Evolutionary conservation across 1,140 invertebrate genomes (phyloP), one percentile per base, ranked within the genome.

Genomic region (Medauroidea extradentata): DNA sequence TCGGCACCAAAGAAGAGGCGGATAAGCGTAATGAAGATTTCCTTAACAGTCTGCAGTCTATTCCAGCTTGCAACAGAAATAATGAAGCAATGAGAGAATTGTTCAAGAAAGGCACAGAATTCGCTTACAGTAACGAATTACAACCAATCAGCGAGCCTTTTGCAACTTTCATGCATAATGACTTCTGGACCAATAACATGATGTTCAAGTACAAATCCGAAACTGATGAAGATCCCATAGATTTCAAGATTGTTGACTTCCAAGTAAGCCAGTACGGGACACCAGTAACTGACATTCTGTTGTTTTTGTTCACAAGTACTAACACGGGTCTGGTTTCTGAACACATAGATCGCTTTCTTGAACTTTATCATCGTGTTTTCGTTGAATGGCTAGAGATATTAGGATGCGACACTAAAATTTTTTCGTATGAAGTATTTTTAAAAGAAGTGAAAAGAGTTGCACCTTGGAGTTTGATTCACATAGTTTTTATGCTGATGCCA

Each of bases 231-330:
- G 23, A 1, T 9, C 57, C 41, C 16, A 24, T n/a, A n/a, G 48
- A 14, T 8, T 29, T 59, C 4, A 59, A 59, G 34, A 44, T 59
- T 44, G 16, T 59, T 3, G 57, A 59, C 34, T 59, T 59, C 34
- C 49, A 59, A 27, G 5, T 18, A 13, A 53, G 38, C 1, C 19
- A 29, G 5, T 59, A 42, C 44, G 19, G n/a, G 42, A 53, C 57
- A n/a, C 57, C 57, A 16, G 18, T 53, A 13, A n/a, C 19, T 43
- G 57, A 59, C 21, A 1, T 59, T 2, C 23, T 55, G 18, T 43
- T 55, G 13, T 55, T 55, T 42, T 25, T 55, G 24, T 55, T 23
- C 46, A 44, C 14, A 14, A 55, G 53, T 55, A 29, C 53, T 34
- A 8, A 9, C 1, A 29, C 0, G 23, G 13, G 14, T 2, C 39